A percentile compares a stretch with the other conserved stretches of the same genome.
phyloP scores from a whole-genome alignment of 2,888 invertebrate species.

The Brachyptera putata region DNA sequence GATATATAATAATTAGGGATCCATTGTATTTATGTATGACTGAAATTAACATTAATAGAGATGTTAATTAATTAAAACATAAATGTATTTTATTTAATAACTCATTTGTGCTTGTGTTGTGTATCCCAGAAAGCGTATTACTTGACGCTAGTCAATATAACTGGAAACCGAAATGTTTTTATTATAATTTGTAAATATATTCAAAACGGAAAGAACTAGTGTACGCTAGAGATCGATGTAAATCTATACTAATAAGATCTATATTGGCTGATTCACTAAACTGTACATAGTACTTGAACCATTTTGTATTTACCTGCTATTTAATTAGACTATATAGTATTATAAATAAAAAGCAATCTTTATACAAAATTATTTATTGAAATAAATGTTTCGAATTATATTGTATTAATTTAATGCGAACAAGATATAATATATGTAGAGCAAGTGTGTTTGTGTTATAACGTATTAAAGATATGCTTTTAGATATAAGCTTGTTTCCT shows the following conservation, averaged over 20 bases:
- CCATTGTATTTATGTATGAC: slow-evolving; percentile 26
- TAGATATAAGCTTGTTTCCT: background rate
- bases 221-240: no score
- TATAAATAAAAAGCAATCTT: background rate
- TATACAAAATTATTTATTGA: slow-evolving; percentile 16
- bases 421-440: background rate
- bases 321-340: background rate
- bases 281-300: background rate
- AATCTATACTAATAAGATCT: background rate
- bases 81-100: background rate
- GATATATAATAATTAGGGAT: slow-evolving; percentile 13
- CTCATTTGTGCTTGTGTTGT: slow-evolving; percentile 6
- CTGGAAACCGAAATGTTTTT: slow-evolving; percentile 17
- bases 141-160: slow-evolving; percentile 33
- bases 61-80: background rate
- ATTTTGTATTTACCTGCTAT: background rate
- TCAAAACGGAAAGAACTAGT: background rate
- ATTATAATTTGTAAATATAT: slow-evolving; percentile 20
- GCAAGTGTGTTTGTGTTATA: background rate
- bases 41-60: slow-evolving; percentile 20
- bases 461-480: background rate
- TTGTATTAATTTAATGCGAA: background rate
- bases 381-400: background rate
- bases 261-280: no score
- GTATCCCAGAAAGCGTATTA: slow-evolving; percentile 31